Evolutionary conservation across 2,888 invertebrate genomes (phyloP).

Genomic region (Sipha maydis): DNA sequence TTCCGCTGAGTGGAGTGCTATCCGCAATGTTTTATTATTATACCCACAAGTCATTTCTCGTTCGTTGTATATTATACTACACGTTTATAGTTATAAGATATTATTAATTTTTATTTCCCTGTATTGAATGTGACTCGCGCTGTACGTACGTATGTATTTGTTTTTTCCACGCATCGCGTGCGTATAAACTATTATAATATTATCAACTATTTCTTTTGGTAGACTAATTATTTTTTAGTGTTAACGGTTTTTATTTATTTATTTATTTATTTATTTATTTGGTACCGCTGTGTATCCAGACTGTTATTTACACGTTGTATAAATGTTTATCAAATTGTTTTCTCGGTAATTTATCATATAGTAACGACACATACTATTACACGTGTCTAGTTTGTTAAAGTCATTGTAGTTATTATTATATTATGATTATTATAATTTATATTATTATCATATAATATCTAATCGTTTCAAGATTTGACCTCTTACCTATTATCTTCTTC

Average conservation of each 20-base stretch:
- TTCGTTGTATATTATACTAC: background rate
- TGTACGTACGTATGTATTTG: background rate
- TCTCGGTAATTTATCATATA: slow-evolving; percentile 7
- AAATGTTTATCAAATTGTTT: slow-evolving; percentile 57
- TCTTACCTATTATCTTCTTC: slow-evolving; percentile 21
- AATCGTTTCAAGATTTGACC: background rate
- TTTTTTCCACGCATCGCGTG: background rate
- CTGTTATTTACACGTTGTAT: slow-evolving; percentile 58
- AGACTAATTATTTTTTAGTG: slow-evolving; percentile 3
- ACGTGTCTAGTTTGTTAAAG: slow-evolving; percentile 46
- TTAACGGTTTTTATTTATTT: slow-evolving; percentile 1
- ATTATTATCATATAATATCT: background rate
- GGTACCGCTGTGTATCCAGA: slow-evolving; percentile 43
- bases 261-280: slow-evolving; percentile 54
- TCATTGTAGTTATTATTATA: slow-evolving; percentile 40
- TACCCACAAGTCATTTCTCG: background rate
- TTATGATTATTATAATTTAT: slow-evolving; percentile 5
- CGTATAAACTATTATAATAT: background rate
- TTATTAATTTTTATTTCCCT: background rate
- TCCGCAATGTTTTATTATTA: too few species aligned
- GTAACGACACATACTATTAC: background rate
- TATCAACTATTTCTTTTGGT: slow-evolving; percentile 7
- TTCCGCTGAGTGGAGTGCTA: too few species aligned
- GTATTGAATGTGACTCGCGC: background rate
- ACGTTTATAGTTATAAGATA: background rate